A percentile compares a stretch with the other conserved stretches of the same genome.
Evolutionary conservation across 2,888 invertebrate species (phyloP).

Genomic region (Gari tellinella): DNA sequence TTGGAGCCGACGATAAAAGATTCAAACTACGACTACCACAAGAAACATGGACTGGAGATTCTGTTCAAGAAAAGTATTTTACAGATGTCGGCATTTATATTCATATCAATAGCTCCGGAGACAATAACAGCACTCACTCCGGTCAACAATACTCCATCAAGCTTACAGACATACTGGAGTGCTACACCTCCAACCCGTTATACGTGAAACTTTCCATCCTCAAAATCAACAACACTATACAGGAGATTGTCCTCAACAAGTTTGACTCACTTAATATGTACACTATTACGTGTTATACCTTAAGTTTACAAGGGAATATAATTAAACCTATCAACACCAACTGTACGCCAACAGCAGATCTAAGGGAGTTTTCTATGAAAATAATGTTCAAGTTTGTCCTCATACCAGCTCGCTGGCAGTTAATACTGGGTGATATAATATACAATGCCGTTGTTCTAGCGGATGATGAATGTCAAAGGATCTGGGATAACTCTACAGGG

Average conservation of each 20-base stretch:
- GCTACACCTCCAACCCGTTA: constrained; percentile 20
- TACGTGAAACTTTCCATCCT: constrained; percentile 39
- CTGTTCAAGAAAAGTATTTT: constrained; percentile 66
- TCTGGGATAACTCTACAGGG: constrained; percentile 28
- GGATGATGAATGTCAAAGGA: constrained; percentile 29
- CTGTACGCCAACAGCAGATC: constrained; percentile 25
- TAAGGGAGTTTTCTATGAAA: constrained; percentile 21
- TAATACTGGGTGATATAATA: constrained; percentile 66
- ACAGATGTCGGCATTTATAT: constrained; percentile 68
- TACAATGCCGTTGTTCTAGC: constrained; percentile 48
- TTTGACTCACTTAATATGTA: constrained; percentile 34
- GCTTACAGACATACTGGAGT: constrained; percentile 47
- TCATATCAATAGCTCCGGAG: constrained; percentile 50
- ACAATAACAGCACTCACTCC: constrained; percentile 8
- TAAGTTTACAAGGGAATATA: constrained; percentile 14
- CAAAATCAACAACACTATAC: constrained; percentile 10
- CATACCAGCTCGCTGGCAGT: constrained; percentile 35
- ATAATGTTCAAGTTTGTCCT: constrained; percentile 54
- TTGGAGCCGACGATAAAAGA: constrained; percentile 34
- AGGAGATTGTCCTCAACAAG: constrained; percentile 41
- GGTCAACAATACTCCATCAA: constrained; percentile 59
- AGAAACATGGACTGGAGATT: constrained; percentile 48
- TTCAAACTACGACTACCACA: constrained; percentile 47
- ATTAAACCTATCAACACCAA: constrained; percentile 13
- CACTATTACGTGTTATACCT: constrained; percentile 63